These are phyloP conservation scores for Phrynosoma blainvillii DNA, from an alignment of 2,113 vertebrate genomes.

Conservation along the genomic window DNA sequence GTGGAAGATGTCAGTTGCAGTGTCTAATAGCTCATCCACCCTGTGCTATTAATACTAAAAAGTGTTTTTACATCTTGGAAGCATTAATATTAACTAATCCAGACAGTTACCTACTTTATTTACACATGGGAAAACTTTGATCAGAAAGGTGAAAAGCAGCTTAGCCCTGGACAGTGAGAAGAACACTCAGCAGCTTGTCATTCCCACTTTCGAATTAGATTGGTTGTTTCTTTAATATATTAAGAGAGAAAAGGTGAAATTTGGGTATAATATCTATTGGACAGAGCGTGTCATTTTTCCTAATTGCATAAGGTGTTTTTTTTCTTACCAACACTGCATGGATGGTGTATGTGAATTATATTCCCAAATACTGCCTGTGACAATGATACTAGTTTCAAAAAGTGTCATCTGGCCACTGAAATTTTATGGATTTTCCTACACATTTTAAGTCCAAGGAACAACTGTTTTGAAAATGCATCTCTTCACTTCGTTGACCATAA, in stretches of 20 bases:
- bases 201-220: background rate
- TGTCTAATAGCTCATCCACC: slow-evolving; percentile 1
- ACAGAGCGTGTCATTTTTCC: background rate
- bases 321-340: background rate
- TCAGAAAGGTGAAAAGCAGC: slow-evolving; percentile 7
- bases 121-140: background rate
- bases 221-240: background rate
- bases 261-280: background rate
- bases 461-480: background rate
- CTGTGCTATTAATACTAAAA: slow-evolving; percentile 24
- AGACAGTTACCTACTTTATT: background rate
- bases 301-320: background rate
- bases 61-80: slow-evolving; percentile 25
- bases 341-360: background rate
- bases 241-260: background rate
- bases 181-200: background rate
- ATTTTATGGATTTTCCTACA: background rate
- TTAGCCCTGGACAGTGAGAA: background rate
- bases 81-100: slow-evolving; percentile 16
- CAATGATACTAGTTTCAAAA: background rate
- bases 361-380: background rate
- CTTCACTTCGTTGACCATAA: background rate
- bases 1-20: slow-evolving; percentile 1
- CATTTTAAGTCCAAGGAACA: background rate
- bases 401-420: background rate